Percentiles rank a stretch among this genome's conserved stretches.
Evolutionary conservation across 2,113 vertebrate genomes (phyloP).

Genomic region (Prietella phreatophila): DNA sequence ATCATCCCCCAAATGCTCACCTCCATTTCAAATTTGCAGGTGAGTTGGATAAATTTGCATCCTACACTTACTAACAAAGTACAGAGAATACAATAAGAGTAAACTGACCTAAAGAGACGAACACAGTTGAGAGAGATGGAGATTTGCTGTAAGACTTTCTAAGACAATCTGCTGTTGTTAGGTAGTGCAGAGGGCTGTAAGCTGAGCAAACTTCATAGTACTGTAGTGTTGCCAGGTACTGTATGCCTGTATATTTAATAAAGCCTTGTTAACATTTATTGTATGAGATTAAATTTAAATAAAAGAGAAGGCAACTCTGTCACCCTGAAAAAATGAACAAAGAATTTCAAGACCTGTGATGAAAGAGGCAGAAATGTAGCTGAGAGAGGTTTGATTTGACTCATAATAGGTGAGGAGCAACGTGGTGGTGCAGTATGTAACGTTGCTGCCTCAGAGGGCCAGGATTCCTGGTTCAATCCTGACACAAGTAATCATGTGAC

Average conservation of each 20-base stretch:
- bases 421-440: too few relatives aligned
- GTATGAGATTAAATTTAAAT: not conserved
- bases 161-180: not conserved
- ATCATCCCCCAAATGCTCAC: not conserved
- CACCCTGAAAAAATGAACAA: not conserved
- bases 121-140: not conserved
- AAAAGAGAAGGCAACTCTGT: not conserved
- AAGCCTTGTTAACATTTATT: not conserved
- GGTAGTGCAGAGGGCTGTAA: not conserved
- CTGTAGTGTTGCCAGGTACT: not conserved
- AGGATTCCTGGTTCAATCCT: not conserved
- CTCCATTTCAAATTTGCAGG: not conserved
- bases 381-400: not conserved
- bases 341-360: not conserved
- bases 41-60: not conserved
- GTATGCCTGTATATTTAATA: not conserved
- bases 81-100: not conserved
- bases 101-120: not conserved
- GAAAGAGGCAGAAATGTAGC: not conserved
- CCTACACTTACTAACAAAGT: not conserved
- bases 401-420: too few relatives aligned
- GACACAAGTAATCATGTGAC: not conserved
- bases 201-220: not conserved
- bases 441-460: too few relatives aligned
- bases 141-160: not conserved